Evolutionary conservation across 2,797 vertebrate genomes (phyloP), one percentile per base, ranked within the genome.

Genomic region (Xerus rutilus): DNA sequence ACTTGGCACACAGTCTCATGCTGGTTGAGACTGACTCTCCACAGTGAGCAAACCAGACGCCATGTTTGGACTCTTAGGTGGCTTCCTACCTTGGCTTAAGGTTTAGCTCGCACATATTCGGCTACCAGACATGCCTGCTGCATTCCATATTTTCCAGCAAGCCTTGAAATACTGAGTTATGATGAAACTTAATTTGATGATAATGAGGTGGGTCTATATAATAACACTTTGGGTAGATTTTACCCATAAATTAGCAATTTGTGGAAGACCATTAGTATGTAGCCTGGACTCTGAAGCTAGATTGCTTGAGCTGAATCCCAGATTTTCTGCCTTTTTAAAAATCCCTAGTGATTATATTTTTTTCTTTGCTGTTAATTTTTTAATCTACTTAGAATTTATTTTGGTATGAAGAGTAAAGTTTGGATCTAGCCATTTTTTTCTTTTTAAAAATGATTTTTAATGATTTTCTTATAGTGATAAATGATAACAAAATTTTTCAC

Each of bases 211-310:
- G 17, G 23, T 74, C 77, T 96, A 21, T 57, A 64, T 82, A 92
- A 79, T 43, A 92, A 86, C 43, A 72, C 35, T 87, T 77, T 82
- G 73, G n/a, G 45, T 87, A n/a, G 28, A 45, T 90, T 90, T 95
- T 78, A 93, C 13, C 39, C 28, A 30, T 72, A 81, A 96, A 97
- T 91, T 83, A 89, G 78, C 49, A 86, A 54, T 94, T 95, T 95
- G 77, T 92, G 89, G 86, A 79, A 90, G 59, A 52, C 62, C 1
- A 0, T 92, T 78, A 54, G 49, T 67, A 28, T 45, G 57, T 73
- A n/a, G 30, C 54, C 43, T 90, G 77, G 30, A 20, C 47, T 89
- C 14, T 35, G 7, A 78, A 65, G 35, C 28, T 57, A 35, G 12
- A 76, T 86, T 69, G 69, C 12, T 96, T 96, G 67, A 12, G 10